Evolutionary conservation across 2,797 vertebrate genomes (phyloP), one percentile per base, ranked within the genome.

Genomic region (Acanthiza pusilla): DNA sequence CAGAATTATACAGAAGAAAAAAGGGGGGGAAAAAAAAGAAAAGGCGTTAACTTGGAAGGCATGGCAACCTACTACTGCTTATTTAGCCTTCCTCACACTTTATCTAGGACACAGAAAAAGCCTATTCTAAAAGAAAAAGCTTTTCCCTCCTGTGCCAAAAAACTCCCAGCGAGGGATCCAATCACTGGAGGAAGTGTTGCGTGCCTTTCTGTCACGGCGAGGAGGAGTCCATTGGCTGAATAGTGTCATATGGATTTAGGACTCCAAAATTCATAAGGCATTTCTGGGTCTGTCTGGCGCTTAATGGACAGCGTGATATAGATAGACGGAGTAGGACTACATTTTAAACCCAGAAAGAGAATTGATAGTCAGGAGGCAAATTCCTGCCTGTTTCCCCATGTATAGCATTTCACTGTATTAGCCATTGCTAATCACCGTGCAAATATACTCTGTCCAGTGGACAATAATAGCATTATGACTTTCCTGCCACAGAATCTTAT

Each of bases 61-160:
- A 96, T 76, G 74, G 80, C 85, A 90, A 66, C 65, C 80, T 75
- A 84, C 90, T 92, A 90, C 42, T 95, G 82, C 82, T 96, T 78
- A 94, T 95, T 96, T 97, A 95, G 80, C 91, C 89, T 63, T 70
- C 57, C 71, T 96, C 88, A 73, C 67, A 92, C 81, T 94, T 93
- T 86, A 89, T 96, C 88, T 95, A 87, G 71, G 93, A 73, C 89
- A 94, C 85, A 93, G 60, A 88, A 94, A 94, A 88, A 95, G 77
- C 67, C 79, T 94, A 42, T 96, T 96, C 70, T 85, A 57, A 79
- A 93, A 92, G 76, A 87, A 89, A 93, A 95, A 95, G 79, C 63
- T 36, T 89, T 96, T 80, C 36, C 77, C 48, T 85, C 70, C 45
- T 90, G 53, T 89, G 89, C 88, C 91, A 96, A 75, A 91, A 94